phyloP scores from a whole-genome alignment of 2,888 invertebrate species.

The Myopa tessellatipennis region DNA sequence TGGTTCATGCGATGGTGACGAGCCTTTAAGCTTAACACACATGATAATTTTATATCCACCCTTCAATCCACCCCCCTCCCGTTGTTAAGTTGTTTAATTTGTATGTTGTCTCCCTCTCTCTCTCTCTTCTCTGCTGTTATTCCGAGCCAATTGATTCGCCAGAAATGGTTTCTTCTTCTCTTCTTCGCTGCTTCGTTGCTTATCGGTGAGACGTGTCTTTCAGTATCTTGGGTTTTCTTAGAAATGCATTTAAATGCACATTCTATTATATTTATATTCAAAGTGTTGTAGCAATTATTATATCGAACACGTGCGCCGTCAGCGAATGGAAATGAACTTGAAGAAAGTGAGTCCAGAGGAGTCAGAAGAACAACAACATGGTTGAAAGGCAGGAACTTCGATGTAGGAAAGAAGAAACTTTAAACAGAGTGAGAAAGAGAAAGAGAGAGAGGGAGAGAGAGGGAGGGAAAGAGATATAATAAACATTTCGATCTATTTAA shows the following conservation, averaged over 20 bases:
- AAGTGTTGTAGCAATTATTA: neutral
- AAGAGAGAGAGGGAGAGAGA: too few species aligned
- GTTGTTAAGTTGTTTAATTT: neutral
- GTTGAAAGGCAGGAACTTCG: too few species aligned
- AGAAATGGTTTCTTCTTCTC: neutral
- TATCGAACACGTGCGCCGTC: conserved; percentile 6
- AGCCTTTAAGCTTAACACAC: too few species aligned
- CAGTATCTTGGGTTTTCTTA: conserved; percentile 4
- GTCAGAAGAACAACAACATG: neutral
- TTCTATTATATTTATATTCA: neutral
- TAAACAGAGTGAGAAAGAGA: too few species aligned
- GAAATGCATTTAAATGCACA: conserved; percentile 24
- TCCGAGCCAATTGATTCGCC: neutral
- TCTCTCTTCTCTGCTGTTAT: neutral
- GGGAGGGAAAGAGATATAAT: too few species aligned
- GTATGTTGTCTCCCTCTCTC: neutral
- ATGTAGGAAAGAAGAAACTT: too few species aligned
- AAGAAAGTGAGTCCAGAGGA: neutral
- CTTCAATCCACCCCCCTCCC: too few species aligned
- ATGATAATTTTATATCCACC: too few species aligned
- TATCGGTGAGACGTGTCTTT: neutral
- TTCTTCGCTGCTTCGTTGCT: neutral
- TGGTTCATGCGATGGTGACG: too few species aligned
- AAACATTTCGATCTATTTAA: too few species aligned
- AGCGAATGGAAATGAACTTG: conserved; percentile 5